Evolutionary conservation across 2,113 vertebrate species (phyloP).

Genomic region (Chlorodrepanis virens): DNA sequence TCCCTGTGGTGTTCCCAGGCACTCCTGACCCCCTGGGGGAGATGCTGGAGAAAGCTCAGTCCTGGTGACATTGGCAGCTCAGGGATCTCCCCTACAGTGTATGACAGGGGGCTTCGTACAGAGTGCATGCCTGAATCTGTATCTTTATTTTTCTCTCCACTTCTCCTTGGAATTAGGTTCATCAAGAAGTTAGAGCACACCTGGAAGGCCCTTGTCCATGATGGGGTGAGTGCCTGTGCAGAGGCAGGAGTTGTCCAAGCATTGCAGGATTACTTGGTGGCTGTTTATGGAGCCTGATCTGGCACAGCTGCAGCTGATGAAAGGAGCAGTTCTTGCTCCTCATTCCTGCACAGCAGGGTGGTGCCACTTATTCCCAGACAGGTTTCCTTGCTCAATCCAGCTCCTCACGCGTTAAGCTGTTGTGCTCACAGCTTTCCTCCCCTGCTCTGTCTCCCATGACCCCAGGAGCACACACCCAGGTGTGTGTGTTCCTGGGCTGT

Average conservation of each 20-base stretch:
- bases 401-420: not conserved
- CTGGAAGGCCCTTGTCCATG: slow-evolving; percentile 97
- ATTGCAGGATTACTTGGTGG: not conserved
- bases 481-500: not conserved
- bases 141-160: not conserved
- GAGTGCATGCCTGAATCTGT: not conserved
- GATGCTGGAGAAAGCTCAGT: not conserved
- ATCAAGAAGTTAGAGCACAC: slow-evolving; percentile 98
- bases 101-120: not conserved
- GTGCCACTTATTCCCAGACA: not conserved
- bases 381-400: not conserved
- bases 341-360: not conserved
- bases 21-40: not conserved
- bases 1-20: not conserved
- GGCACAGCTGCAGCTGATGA: not conserved
- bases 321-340: not conserved
- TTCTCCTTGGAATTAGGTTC: slow-evolving; percentile 75
- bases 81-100: not conserved
- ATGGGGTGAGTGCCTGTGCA: slow-evolving; percentile 84
- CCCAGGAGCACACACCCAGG: not conserved
- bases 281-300: not conserved
- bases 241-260: not conserved
- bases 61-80: not conserved
- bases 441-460: not conserved
- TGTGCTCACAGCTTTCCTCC: not conserved